Evolutionary conservation across 2,797 vertebrate species (phyloP), one percentile per base, ranked within the genome.

Genomic region (Notolabrus celidotus): DNA sequence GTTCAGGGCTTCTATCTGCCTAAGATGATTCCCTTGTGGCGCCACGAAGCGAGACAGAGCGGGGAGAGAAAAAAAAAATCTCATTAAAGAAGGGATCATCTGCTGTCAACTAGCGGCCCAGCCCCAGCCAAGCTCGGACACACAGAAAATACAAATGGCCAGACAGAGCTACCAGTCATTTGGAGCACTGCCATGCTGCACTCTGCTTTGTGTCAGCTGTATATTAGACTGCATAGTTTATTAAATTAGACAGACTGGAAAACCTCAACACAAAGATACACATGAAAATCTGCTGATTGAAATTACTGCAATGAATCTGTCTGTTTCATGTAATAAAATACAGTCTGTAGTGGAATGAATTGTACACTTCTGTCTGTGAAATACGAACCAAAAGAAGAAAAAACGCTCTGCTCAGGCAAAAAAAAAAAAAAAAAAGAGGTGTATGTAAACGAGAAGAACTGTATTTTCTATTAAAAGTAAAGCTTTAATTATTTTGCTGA

Each of bases 71-170:
- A 69, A 65, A 71, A 85, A 78, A 88, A 87, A 88, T 83, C 82
- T 88, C 82, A 91, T 92, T 90, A 92, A 80, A 90, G 77, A 79
- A 84, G 49, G 86, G 78, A 89, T 91, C 84, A 90, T 91, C 82
- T 88, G 84, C 83, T 86, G 82, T 87, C 83, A 84, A 54, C 78
- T 52, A 74, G 60, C 29, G 14, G 29, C 59, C 33, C 20, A 23
- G 56, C 66, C 68, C 57, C 60, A 71, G 70, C 67, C 46, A 49
- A 81, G 82, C 83, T 85, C 51, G 64, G 79, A 89, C 67, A 70
- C 57, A 69, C 74, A 53, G 38, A 65, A 80, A 77, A 84, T 74
- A 86, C 77, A 86, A 89, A 88, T 75, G 73, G 41, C 71, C 58
- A 50, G 47, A 81, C 75, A 79, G 63, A 71, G 55, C 60, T 47